A percentile compares a stretch with the other conserved stretches of the same genome.
These are phyloP conservation scores for Chrysochloris asiatica DNA, from an alignment of 2,113 vertebrate species.

Conservation along the genomic window DNA sequence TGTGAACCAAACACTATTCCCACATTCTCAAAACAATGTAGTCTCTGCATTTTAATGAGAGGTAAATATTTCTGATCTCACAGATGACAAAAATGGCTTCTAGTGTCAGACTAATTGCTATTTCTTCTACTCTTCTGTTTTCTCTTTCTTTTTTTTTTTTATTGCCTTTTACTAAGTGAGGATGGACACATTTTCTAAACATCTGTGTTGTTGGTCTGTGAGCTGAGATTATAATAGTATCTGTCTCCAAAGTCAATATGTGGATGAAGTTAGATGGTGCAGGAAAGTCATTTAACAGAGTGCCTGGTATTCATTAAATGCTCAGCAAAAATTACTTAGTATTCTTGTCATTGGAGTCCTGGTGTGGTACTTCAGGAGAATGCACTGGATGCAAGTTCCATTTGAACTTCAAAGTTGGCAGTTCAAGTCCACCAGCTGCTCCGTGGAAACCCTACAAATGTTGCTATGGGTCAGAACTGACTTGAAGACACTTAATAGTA, in stretches of 20 bases:
- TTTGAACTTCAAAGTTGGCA: too few relatives aligned
- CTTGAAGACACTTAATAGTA: too few relatives aligned
- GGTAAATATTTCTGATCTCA: background rate
- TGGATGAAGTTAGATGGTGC: constrained; percentile 2
- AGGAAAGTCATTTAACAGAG: background rate
- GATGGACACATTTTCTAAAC: background rate
- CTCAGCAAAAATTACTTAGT: background rate
- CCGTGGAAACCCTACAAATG: too few relatives aligned
- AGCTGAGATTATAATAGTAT: background rate
- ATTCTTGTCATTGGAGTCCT: too few relatives aligned
- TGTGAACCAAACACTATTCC: background rate
- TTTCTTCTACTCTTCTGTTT: background rate
- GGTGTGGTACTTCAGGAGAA: too few relatives aligned
- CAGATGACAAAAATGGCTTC: background rate
- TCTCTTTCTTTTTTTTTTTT: background rate
- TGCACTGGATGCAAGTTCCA: too few relatives aligned
- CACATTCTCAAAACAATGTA: background rate
- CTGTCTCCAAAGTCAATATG: background rate
- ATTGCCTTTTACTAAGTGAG: background rate
- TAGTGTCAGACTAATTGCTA: background rate
- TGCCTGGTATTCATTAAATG: background rate
- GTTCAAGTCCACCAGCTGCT: too few relatives aligned
- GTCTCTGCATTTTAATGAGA: background rate
- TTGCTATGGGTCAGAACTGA: too few relatives aligned
- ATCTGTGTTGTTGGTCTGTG: background rate